phyloP scores from a whole-genome alignment of 2,797 vertebrate species.

The Amniataba percoides region DNA sequence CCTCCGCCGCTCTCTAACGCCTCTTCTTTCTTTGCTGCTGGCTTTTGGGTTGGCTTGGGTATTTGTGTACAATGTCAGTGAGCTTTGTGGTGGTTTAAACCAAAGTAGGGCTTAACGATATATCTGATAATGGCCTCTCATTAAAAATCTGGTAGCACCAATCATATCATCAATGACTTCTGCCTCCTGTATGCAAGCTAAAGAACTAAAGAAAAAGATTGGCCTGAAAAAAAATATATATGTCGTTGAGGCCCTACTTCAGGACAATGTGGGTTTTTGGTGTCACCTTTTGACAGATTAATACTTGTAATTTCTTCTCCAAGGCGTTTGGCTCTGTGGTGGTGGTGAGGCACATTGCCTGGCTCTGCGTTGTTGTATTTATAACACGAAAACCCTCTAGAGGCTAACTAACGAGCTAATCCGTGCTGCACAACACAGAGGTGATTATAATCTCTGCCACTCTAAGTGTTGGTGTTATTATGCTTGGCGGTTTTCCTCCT shows the following conservation, averaged over 20 bases:
- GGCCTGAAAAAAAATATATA: not conserved
- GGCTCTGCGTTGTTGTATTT: slow-evolving; percentile 18
- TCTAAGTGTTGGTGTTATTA: not conserved
- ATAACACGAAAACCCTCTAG: slow-evolving; percentile 7
- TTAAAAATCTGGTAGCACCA: not conserved
- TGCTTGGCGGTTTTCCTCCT: slow-evolving; percentile 3
- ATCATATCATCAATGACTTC: not conserved
- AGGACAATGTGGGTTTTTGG: slow-evolving; percentile 3
- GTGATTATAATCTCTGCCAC: not conserved
- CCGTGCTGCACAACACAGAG: slow-evolving; percentile 1
- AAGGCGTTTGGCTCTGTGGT: slow-evolving; percentile 9
- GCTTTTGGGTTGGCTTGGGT: slow-evolving; percentile 33
- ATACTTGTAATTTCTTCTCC: slow-evolving; percentile 4
- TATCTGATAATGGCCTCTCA: slow-evolving; percentile 5
- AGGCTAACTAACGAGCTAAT: slow-evolving; percentile 41
- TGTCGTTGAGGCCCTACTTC: slow-evolving; percentile 31
- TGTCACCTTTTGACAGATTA: slow-evolving; percentile 6
- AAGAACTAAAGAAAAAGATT: not conserved
- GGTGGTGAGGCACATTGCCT: not conserved
- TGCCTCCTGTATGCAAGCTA: not conserved
- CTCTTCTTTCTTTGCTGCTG: slow-evolving; percentile 46
- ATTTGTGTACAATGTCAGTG: slow-evolving; percentile 8
- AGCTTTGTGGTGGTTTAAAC: slow-evolving; percentile 17
- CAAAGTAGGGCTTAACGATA: slow-evolving; percentile 39
- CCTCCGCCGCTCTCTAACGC: slow-evolving; percentile 30